Conservation (phyloP, 2,888 invertebrate species). For the Monopis laevigella region DNA sequence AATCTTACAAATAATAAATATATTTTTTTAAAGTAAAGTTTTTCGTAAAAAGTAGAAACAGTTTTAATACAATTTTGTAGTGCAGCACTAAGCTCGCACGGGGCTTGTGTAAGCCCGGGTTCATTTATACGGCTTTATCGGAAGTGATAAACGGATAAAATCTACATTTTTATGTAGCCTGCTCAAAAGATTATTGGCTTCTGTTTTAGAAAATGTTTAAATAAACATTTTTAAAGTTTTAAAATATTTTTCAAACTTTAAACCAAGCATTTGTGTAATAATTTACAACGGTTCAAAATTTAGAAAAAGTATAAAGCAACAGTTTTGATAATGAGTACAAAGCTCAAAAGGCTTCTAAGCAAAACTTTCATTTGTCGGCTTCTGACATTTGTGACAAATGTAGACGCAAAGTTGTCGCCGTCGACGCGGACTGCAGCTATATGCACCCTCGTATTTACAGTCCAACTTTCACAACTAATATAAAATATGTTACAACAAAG, state of each 20-base stretch:
- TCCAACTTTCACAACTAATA: too few relatives aligned
- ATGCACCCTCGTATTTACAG: conserved; percentile 29
- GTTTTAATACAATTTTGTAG: too few relatives aligned
- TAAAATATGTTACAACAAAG: too few relatives aligned
- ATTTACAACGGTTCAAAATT: neutral
- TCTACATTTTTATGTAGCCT: conserved; percentile 48
- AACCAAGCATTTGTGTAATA: neutral
- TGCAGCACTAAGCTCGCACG: conserved; percentile 33
- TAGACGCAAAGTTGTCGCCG: conserved; percentile 49
- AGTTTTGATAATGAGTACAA: conserved; percentile 63
- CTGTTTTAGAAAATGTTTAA: neutral
- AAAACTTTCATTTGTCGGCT: conserved; percentile 66
- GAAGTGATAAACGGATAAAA: conserved; percentile 49
- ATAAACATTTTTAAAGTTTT: too few relatives aligned
- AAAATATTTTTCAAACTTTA: neutral
- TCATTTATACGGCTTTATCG: conserved; percentile 60
- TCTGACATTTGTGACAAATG: conserved; percentile 65
- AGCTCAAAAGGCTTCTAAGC: conserved; percentile 29
- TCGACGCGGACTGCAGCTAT: conserved; percentile 27
- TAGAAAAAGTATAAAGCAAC: conserved; percentile 30
- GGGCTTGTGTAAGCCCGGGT: conserved; percentile 41
- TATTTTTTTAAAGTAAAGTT: too few relatives aligned
- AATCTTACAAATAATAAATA: too few relatives aligned
- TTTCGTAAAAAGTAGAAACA: too few relatives aligned
- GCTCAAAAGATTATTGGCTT: conserved; percentile 28